A percentile compares a stretch with the other conserved stretches of the same genome.
These are phyloP conservation scores for Thymelicus lineola DNA, from an alignment of 2,888 invertebrate species.

Conservation along the genomic window DNA sequence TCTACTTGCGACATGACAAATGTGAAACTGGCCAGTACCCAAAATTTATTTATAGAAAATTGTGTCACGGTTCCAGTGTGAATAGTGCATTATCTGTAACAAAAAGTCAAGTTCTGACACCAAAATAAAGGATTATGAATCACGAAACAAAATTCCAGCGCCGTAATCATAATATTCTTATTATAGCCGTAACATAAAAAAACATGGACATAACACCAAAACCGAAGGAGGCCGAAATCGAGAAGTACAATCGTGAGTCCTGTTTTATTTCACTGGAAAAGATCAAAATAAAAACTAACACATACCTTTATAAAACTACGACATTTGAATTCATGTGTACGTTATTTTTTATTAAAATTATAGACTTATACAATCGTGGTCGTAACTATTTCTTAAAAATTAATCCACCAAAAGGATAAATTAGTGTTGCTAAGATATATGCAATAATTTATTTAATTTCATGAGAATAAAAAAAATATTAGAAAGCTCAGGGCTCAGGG, in stretches of 20 bases:
- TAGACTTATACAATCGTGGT: too few species aligned
- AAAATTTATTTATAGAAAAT: constrained; percentile 69
- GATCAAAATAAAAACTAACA: too few species aligned
- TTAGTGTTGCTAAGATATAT: too few species aligned
- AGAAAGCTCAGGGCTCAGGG: too few species aligned
- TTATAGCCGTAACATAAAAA: constrained; percentile 36
- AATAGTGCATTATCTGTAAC: constrained; percentile 62
- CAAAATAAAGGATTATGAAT: constrained; percentile 52
- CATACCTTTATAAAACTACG: too few species aligned
- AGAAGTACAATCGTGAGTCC: constrained; percentile 59
- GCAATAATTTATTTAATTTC: too few species aligned
- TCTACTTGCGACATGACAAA: constrained; percentile 71
- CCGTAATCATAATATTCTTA: constrained; percentile 37
- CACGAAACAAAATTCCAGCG: constrained; percentile 50
- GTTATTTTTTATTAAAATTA: too few species aligned
- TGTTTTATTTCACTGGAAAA: background rate
- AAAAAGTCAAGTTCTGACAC: constrained; percentile 53
- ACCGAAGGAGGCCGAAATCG: constrained; percentile 44
- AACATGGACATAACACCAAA: constrained; percentile 44
- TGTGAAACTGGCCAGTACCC: constrained; percentile 69
- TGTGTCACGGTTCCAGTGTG: constrained; percentile 53
- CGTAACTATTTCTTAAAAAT: too few species aligned
- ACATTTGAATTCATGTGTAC: constrained; percentile 13
- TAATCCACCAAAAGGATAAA: too few species aligned
- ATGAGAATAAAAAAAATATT: too few species aligned